Base-by-base conservation (phyloP, 1,140 invertebrate species). In the Macrobrachium rosenbergii region DNA sequence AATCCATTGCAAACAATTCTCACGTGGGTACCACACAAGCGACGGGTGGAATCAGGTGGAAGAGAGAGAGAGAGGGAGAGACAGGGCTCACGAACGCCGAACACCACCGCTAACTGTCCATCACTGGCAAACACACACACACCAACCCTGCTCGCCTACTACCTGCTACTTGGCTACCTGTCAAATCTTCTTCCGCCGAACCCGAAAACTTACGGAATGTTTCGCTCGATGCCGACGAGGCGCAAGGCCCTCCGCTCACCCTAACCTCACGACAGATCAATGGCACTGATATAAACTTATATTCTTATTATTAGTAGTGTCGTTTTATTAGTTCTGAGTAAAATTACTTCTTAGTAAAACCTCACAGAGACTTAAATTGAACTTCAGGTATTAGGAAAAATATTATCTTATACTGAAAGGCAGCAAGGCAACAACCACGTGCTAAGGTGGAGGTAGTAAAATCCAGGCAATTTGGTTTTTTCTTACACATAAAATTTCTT, bases 101-200 rank as follows among this genome's bases (percentile, higher is more conserved):
- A 73, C 81, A 28, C 67, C 67, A 73, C 81, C 81, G 52, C 67
- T 58, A 28, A 59, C 81, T 73, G 81, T 82, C 81, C 81, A 82
- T 69, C 81, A 82, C 81, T 82, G 81, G 45, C 75, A 52, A n/a
- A n/a, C 23, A 43, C 14, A 59, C 43, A 82, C n/a, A 82, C 28
- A 67, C 58, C 23, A 59, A 79, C 77, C 69, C 81, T 45, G 45
- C 64, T 17, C 2, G 67, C n/a, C 81, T 82, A 52, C 37, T 69
- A 58, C 75, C 52, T 23, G 81, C 81, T 73, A 59, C n/a, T 63
- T 16, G 12, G 63, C 21, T 52, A 43, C 11, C 62, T 23, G n/a
- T n/a, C 52, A 52, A 52, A 52, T n/a, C 45, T 77, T 21, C 75
- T 77, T 21, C 75, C 17, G 75, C 17, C 81, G 67, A 73, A 73